Evolutionary conservation across 2,888 invertebrate genomes (phyloP), one percentile per base, ranked within the genome.

Genomic region (Sympetrum striolatum): DNA sequence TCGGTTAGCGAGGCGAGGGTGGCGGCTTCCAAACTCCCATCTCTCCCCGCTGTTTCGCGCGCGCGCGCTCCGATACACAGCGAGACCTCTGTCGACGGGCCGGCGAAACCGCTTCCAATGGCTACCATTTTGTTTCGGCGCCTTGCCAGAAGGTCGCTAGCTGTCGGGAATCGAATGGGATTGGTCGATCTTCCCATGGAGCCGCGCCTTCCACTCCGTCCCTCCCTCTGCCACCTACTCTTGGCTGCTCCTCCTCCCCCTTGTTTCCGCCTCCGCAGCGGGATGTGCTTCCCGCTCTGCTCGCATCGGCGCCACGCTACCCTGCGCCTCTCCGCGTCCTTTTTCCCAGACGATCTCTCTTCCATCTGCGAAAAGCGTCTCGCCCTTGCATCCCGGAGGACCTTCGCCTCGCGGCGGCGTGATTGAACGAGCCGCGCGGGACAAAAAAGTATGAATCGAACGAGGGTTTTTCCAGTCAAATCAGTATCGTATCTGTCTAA

Each of bases 51-150:
- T 44, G n/a, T n/a, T 37, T 81, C 81, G 22, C 81, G 22, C 53
- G 82, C 18, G 58, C 86, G 86, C 86, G 86, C 82, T 82, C 82
- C 58, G 58, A 82, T 86, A 86, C 86, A 86, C 31, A 64, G 58
- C 22, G 86, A 86, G 94, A 94, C 95, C 94, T 94, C 95, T 95
- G 92, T 93, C 92, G 92, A 92, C 90, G 91, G 92, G 91, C 91
- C 91, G 90, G 60, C 82, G 92, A 93, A 94, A 86, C 86, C 86
- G 60, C 86, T 58, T 64, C 92, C 91, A 92, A 91, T 90, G 94
- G 94, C 95, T 95, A 95, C 95, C 95, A 95, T 95, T 95, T 95
- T 95, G 95, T 95, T 95, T 94, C 94, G 94, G 94, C 94, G 94
- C 93, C 93, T 93, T 93, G 93, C 94, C 94, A 94, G 94, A 93